Evolutionary conservation across 1,140 invertebrate genomes (phyloP).

Genomic region (Tetramorium parvispinum): DNA sequence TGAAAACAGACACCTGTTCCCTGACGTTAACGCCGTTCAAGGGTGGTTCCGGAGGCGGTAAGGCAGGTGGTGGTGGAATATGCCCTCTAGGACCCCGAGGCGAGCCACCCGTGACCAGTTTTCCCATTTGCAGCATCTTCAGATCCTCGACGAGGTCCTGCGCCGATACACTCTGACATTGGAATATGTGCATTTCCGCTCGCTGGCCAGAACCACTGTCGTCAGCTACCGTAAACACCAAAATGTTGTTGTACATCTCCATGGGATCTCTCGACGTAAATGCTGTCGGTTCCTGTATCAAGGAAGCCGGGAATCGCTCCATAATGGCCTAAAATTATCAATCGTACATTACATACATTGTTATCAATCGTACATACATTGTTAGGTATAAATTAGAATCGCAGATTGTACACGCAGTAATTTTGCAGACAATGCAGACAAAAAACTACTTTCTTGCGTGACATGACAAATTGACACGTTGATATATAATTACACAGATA

Average conservation of each 20-base stretch:
- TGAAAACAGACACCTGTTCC: constrained; percentile 87
- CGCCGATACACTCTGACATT: constrained; percentile 94
- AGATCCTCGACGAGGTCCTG: constrained; percentile 95
- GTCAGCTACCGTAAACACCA: constrained; percentile 96
- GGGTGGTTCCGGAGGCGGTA: constrained; percentile 88
- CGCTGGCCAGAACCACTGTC: constrained; percentile 87
- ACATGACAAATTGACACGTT: neutral
- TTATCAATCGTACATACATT: constrained; percentile 38
- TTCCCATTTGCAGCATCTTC: constrained; percentile 92
- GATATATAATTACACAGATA: neutral
- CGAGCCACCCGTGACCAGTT: constrained; percentile 87
- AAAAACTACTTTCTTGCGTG: constrained; percentile 47
- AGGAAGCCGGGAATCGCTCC: constrained; percentile 96
- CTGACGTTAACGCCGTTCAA: constrained; percentile 87
- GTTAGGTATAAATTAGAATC: constrained; percentile 2
- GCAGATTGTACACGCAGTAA: constrained; percentile 5
- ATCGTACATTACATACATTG: constrained; percentile 30
- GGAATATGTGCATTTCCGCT: constrained; percentile 99
- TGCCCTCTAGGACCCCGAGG: constrained; percentile 83
- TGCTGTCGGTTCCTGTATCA: constrained; percentile 97
- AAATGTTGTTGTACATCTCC: constrained; percentile 99
- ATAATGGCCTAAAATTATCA: constrained; percentile 92
- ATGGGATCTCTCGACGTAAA: constrained; percentile 98
- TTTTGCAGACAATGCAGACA: constrained; percentile 58
- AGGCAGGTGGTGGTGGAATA: constrained; percentile 88